phyloP scores from a whole-genome alignment of 2,797 vertebrate genomes.

The Carduelis carduelis region DNA sequence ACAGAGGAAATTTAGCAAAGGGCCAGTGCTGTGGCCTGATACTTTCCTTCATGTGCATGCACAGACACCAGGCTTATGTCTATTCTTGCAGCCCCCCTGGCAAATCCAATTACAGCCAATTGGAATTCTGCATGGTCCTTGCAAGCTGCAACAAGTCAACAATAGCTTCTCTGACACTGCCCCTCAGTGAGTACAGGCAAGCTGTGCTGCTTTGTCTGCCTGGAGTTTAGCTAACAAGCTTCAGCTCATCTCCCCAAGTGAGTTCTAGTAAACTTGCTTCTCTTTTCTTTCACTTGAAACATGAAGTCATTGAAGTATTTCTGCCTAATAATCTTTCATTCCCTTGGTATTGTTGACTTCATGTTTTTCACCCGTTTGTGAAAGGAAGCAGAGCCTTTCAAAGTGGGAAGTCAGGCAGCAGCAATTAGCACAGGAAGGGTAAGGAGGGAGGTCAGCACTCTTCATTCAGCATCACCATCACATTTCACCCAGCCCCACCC shows the following conservation, averaged over 20 bases:
- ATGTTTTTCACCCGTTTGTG: neutral
- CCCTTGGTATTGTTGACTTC: neutral
- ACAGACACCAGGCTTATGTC: neutral
- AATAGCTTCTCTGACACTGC: slow-evolving; percentile 11
- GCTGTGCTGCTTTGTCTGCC: slow-evolving; percentile 50
- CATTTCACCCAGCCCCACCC: neutral
- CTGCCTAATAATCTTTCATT: neutral
- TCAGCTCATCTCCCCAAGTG: slow-evolving; percentile 63
- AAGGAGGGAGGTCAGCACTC: neutral
- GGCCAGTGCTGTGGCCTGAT: neutral
- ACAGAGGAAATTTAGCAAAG: neutral
- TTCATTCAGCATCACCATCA: neutral
- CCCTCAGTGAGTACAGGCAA: slow-evolving; percentile 58
- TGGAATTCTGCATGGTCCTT: neutral
- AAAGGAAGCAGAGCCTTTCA: neutral
- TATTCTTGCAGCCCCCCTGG: neutral
- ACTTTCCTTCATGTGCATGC: neutral
- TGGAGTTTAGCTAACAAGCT: slow-evolving; percentile 76
- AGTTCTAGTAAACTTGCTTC: slow-evolving; percentile 52
- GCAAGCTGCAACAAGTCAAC: slow-evolving; percentile 79
- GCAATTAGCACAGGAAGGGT: neutral
- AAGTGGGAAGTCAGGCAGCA: neutral
- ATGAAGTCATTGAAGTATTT: neutral
- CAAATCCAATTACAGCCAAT: neutral
- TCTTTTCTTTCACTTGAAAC: slow-evolving; percentile 10